Base-by-base conservation (phyloP, 2,797 vertebrate species). In the Dendrocincla fuliginosa region DNA sequence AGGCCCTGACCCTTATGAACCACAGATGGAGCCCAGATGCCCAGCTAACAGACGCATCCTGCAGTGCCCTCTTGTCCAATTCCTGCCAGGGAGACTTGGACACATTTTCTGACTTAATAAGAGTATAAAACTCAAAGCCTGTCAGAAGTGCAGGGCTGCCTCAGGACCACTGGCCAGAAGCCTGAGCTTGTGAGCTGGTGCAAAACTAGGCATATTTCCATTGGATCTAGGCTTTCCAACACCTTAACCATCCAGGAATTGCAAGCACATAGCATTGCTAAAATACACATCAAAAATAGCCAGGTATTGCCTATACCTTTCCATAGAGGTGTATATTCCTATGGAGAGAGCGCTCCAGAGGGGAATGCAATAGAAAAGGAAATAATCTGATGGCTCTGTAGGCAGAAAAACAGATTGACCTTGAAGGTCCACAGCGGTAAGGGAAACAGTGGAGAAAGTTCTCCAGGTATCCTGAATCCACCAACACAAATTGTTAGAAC, bases 1-100 rank as follows among this genome's bases (percentile, higher is more conserved):
- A 15, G 24, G 30, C 4, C 39, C 11, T 0, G 0, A 28, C 11
- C 17, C 19, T 76, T 39, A 30, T 0, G 2, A 69, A 10, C 42
- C 50, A 69, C 6, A 19, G 46, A 61, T 0, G 2, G 28, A 73
- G 39, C 42, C 76, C 46, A 81, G 37, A 55, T 23, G 41, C 5
- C 41, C 49, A 53, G 28, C 23, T 64, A 78, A 55, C 2, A 1
- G 33, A 50, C 28, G 78, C 10, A 53, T 39, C 32, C 56, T 37
- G 47, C 35, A 33, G 7, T 32, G 16, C 6, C 9, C 20, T 28
- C 39, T 69, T 39, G 24, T 16, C n/a, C 2, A 0, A 7, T 12
- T 56, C 37, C 16, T 67, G 27, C 6, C 60, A 77, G 16, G 16
- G 39, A 85, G 10, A 68, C 83, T 82, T 1, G 0, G 33, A 61